Evolutionary conservation across 1,140 invertebrate genomes (phyloP).

Genomic region (Frieseomelitta varia): DNA sequence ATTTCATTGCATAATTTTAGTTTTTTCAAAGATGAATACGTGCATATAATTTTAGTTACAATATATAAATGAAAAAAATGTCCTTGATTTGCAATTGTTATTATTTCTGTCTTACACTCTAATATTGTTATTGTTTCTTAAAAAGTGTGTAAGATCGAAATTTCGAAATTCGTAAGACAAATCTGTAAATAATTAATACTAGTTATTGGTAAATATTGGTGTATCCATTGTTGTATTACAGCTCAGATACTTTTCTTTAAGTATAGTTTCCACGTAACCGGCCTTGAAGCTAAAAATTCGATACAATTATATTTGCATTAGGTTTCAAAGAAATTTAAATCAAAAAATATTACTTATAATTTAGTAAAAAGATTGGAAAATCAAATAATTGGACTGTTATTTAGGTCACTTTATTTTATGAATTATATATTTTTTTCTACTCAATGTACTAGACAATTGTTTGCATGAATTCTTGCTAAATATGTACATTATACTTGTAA

Average conservation of each 20-base stretch:
- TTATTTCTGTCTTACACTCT: background rate
- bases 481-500: slow-evolving; percentile 1
- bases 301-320: slow-evolving; percentile 6
- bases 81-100: background rate
- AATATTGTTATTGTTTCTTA: background rate
- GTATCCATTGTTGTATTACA: background rate
- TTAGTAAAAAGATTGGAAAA: background rate
- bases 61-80: background rate
- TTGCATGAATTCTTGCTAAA: slow-evolving; percentile 31
- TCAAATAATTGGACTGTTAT: background rate
- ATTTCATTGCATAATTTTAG: background rate
- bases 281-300: slow-evolving; percentile 44
- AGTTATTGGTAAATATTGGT: background rate
- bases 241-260: background rate
- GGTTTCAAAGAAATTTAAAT: background rate
- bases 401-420: background rate
- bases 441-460: slow-evolving; percentile 1
- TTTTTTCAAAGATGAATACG: background rate
- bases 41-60: background rate
- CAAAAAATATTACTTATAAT: background rate
- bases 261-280: slow-evolving; percentile 45
- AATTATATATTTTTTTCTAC: background rate
- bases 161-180: background rate
- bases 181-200: background rate
- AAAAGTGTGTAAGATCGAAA: background rate